Conservation (phyloP, 1,140 invertebrate species). For the Philaenus spumarius region DNA sequence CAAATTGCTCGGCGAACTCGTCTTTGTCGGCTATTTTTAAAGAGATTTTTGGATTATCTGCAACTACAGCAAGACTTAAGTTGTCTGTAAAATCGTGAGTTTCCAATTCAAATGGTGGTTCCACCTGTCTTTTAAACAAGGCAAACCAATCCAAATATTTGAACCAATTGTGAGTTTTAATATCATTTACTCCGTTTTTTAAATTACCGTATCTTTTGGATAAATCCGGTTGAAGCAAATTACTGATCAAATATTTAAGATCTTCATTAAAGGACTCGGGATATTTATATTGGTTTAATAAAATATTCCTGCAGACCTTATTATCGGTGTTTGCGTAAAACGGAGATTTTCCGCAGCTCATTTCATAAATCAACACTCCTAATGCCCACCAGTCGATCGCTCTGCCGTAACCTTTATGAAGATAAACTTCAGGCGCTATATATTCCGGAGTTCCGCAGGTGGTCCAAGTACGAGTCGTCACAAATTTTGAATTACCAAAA, state of each 20-base stretch:
- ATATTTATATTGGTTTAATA: conserved; percentile 64
- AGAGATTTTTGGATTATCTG: not conserved
- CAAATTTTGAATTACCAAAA: conserved; percentile 16
- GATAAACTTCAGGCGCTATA: conserved; percentile 88
- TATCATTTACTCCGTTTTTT: conserved; percentile 66
- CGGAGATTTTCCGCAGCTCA: conserved; percentile 75
- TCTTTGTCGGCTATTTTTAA: not conserved
- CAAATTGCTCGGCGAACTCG: not conserved
- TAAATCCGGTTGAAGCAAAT: conserved; percentile 77
- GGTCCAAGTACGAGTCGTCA: conserved; percentile 73
- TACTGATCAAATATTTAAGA: conserved; percentile 80
- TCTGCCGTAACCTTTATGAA: conserved; percentile 92
- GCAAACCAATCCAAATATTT: not conserved
- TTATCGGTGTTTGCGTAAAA: conserved; percentile 81
- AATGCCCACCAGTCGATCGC: conserved; percentile 97
- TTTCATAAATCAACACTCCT: conserved; percentile 80
- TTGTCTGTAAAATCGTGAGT: not conserved
- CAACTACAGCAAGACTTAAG: not conserved
- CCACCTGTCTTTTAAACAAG: not conserved
- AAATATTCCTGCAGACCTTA: conserved; percentile 87
- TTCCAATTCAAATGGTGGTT: not conserved
- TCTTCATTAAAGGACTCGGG: conserved; percentile 61
- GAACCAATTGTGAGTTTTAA: conserved; percentile 48
- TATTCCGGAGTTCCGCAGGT: conserved; percentile 96
- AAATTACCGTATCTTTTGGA: conserved; percentile 87